A percentile compares a stretch with the other conserved stretches of the same genome.
Conservation (phyloP, 2,113 vertebrate genomes). For the Sterna hirundo region DNA sequence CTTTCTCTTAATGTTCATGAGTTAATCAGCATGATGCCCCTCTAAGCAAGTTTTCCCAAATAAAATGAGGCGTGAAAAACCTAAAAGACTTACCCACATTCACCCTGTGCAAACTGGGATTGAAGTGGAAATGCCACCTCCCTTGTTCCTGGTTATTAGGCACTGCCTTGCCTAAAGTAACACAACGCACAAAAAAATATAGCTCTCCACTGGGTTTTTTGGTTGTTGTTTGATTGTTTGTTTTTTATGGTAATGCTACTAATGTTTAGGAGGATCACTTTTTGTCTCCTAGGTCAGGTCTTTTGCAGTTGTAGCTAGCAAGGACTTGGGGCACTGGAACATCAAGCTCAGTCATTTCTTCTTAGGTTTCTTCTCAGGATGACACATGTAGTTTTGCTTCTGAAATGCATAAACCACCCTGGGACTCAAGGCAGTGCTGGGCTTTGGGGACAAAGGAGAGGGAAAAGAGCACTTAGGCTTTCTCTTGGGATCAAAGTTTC, state of each 20-base stretch:
- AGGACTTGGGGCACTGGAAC: background rate
- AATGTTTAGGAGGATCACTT: background rate
- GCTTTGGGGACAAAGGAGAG: background rate
- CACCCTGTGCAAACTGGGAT: background rate
- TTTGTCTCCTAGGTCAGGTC: background rate
- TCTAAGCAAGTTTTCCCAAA: background rate
- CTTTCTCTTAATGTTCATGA: background rate
- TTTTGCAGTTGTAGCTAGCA: background rate
- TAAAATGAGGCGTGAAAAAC: background rate
- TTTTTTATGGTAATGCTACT: background rate
- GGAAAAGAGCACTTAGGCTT: background rate
- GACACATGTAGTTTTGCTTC: background rate
- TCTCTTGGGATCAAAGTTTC: background rate
- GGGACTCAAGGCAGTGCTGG: background rate
- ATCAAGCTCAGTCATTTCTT: background rate
- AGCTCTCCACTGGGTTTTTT: background rate
- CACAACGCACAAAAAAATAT: background rate
- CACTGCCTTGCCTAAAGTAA: background rate
- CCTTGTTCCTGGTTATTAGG: background rate
- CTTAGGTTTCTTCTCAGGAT: background rate
- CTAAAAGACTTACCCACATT: background rate
- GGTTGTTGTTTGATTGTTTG: background rate
- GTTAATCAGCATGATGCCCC: background rate
- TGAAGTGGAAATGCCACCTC: background rate
- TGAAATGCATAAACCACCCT: background rate